Conservation (phyloP, 2,113 vertebrate genomes). For the Phaethornis superciliosus region DNA sequence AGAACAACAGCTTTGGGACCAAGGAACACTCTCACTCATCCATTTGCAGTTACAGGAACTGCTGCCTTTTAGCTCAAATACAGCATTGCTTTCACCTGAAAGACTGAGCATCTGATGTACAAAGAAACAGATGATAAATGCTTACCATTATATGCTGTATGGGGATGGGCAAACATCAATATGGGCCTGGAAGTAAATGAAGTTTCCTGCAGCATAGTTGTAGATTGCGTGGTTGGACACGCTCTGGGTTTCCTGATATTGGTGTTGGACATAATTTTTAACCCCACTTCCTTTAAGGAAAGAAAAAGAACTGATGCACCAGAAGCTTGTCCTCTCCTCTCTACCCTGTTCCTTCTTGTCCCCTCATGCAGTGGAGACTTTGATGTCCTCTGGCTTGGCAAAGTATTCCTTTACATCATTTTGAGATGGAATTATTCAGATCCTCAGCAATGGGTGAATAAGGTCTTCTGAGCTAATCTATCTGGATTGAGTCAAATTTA, state of each 20-base stretch:
- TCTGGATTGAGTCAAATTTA: background rate
- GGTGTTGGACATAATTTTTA: conserved; percentile 71
- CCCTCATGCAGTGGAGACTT: background rate
- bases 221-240: background rate
- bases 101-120: background rate
- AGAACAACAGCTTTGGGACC: background rate
- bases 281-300: conserved; percentile 53
- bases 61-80: background rate
- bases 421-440: background rate
- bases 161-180: background rate
- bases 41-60: background rate
- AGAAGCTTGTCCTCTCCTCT: background rate
- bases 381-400: background rate
- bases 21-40: background rate
- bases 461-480: background rate
- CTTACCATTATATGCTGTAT: conserved; percentile 18
- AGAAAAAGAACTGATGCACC: background rate
- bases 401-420: background rate
- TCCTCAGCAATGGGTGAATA: background rate
- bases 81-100: background rate
- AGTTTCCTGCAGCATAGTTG: background rate
- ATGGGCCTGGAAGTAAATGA: background rate
- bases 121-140: background rate
- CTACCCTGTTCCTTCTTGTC: background rate
- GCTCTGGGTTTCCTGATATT: conserved; percentile 63